These are phyloP conservation scores for Petrolisthes manimaculis DNA, from an alignment of 2,888 invertebrate genomes.

Conservation along the genomic window DNA sequence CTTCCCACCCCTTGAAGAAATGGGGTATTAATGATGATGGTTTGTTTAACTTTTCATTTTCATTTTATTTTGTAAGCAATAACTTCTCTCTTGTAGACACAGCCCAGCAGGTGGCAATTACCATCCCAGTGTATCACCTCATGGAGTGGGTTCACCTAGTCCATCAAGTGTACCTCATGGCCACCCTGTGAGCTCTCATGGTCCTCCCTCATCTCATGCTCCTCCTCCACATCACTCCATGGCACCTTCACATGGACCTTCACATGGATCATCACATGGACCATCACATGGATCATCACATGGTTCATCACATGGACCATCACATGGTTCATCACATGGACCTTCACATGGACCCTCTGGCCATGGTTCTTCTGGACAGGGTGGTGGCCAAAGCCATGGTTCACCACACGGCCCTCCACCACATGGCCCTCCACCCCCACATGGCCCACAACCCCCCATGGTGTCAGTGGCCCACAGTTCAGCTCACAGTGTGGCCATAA, in stretches of 20 bases:
- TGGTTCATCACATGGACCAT: slow-evolving; percentile 36
- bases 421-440: slow-evolving; percentile 39
- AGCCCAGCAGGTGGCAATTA: slow-evolving; percentile 55
- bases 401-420: slow-evolving; percentile 32
- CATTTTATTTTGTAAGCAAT: too few relatives aligned
- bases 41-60: too few relatives aligned
- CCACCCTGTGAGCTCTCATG: slow-evolving; percentile 52
- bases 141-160: slow-evolving; percentile 55
- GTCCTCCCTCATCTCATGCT: slow-evolving; percentile 46
- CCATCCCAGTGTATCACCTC: slow-evolving; percentile 59
- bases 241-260: slow-evolving; percentile 51
- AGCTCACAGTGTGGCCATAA: slow-evolving; percentile 56
- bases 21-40: too few relatives aligned
- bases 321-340: slow-evolving; percentile 47
- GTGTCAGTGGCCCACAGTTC: slow-evolving; percentile 55
- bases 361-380: not conserved
- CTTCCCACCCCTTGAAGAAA: too few relatives aligned
- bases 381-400: slow-evolving; percentile 16
- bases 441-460: slow-evolving; percentile 46
- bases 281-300: slow-evolving; percentile 42
- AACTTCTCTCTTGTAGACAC: slow-evolving; percentile 32
- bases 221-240: slow-evolving; percentile 46
- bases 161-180: slow-evolving; percentile 54
- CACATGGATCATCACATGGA: slow-evolving; percentile 34
- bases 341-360: slow-evolving; percentile 24